Evolutionary conservation across 2,113 vertebrate species (phyloP), one percentile per base, ranked within the genome.

Genomic region (Thomomys bottae): DNA sequence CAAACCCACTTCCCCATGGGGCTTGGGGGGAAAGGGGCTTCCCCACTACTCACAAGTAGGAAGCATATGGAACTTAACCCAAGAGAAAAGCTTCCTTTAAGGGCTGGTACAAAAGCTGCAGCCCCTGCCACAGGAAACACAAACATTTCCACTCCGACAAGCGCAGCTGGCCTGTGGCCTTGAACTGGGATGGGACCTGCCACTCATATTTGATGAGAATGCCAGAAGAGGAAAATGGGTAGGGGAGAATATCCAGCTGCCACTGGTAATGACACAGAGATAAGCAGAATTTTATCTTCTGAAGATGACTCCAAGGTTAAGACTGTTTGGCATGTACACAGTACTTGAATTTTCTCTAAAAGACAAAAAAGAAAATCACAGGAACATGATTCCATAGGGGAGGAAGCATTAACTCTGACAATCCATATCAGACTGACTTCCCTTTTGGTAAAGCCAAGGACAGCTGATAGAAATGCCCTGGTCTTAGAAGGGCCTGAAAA

Each of bases 141-240:
- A 70, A 76, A n/a, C 24, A 2, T 36, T 26, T 67, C 61, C 84
- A 72, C 40, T n/a, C 21, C 5, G 68, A 30, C 66, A 57, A 42
- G 23, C 42, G 38, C 7, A 14, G 26, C 34, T 21, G 1, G 1
- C 10, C 2, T 10, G 6, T 4, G 54, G 15, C 36, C 87, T 3
- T 12, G 54, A 40, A 18, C 18, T 2, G 2, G 4, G 1, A 1
- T 0, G 0, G 45, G 20, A 7, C 32, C 5, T 45, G 18, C 23
- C 20, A 28, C 6, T 57, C 10, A 7, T 3, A 3, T 5, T 17
- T 3, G 26, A 59, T 3, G 6, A 1, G 2, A n/a, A 28, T 20
- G n/a, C 32, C 0, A 1, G 26, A 6, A 36, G 4, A 20, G 28
- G 72, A 67, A 68, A n/a, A 24, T 3, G 26, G 30, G 11, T 4